phyloP scores from a whole-genome alignment of 2,113 vertebrate genomes.

The Neomonachus schauinslandi region DNA sequence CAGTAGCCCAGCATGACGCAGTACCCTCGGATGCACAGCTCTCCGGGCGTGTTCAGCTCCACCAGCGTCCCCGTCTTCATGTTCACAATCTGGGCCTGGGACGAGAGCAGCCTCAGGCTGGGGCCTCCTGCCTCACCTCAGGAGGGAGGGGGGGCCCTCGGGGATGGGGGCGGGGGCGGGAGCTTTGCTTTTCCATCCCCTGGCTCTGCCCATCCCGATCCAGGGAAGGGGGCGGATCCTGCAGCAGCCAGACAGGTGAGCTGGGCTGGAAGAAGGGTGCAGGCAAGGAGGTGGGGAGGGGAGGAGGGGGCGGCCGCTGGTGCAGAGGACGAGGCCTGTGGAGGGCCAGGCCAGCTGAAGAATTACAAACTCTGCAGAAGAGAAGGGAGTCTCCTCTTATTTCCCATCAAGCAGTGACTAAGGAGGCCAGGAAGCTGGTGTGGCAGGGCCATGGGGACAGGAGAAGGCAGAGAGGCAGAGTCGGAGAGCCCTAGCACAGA shows the following conservation, averaged over 20 bases:
- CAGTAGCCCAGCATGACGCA: conserved; percentile 97
- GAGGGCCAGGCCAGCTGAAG: background rate
- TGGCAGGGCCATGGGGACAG: background rate
- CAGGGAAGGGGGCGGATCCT: background rate
- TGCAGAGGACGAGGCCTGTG: background rate
- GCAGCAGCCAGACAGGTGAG: background rate
- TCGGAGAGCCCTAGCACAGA: background rate
- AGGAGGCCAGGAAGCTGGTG: background rate
- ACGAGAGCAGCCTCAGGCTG: conserved; percentile 23
- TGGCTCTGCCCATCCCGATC: background rate
- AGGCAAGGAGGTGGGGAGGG: background rate
- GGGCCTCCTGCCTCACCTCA: background rate
- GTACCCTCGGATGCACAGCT: conserved; percentile 93
- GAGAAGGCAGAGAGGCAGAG: background rate
- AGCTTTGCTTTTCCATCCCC: background rate
- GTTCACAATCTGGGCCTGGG: conserved; percentile 93
- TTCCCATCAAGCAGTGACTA: background rate
- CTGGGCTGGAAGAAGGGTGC: background rate
- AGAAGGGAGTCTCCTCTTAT: background rate
- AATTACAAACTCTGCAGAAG: background rate
- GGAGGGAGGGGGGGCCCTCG: background rate
- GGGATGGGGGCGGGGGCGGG: too few species aligned
- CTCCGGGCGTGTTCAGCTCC: conserved; percentile 89
- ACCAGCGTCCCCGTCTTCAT: conserved; percentile 78
- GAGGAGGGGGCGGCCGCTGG: background rate